Evolutionary conservation across 2,888 invertebrate species (phyloP).

Genomic region (Phlogophora meticulosa): DNA sequence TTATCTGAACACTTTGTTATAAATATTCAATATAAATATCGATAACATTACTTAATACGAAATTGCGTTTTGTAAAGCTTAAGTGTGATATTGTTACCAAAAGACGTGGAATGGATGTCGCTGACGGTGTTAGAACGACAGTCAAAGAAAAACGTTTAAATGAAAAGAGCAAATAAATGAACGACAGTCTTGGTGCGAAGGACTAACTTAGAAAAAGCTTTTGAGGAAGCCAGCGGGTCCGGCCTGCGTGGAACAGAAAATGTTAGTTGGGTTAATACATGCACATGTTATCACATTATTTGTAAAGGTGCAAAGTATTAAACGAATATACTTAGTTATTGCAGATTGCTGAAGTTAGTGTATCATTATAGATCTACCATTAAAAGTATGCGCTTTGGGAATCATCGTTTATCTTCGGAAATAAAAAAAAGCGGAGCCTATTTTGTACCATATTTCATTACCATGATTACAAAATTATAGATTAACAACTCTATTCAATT

Average conservation of each 20-base stretch:
- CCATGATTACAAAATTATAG: too few species aligned
- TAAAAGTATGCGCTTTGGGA: too few species aligned
- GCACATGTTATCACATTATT: conserved; percentile 21
- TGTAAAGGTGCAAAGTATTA: neutral
- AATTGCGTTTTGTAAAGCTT: conserved; percentile 83
- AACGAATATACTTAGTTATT: neutral
- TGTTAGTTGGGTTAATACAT: conserved; percentile 73
- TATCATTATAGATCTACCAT: too few species aligned
- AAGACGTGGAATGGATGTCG: conserved; percentile 84
- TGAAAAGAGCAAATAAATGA: conserved; percentile 86
- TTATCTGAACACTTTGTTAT: conserved; percentile 89
- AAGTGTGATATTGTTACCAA: conserved; percentile 74
- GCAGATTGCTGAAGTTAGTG: too few species aligned
- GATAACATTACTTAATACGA: conserved; percentile 78
- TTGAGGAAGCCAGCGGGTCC: conserved; percentile 98
- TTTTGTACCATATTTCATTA: too few species aligned
- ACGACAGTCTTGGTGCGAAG: conserved; percentile 90
- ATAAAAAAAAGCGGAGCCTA: too few species aligned
- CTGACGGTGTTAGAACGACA: conserved; percentile 80
- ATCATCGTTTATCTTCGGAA: too few species aligned
- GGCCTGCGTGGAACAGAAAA: conserved; percentile 92
- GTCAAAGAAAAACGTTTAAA: conserved; percentile 80
- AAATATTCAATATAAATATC: conserved; percentile 80
- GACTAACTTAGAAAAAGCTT: conserved; percentile 96
- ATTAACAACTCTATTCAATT: too few species aligned